Conservation (phyloP, 2,888 invertebrate species). For the Andricus curvator region DNA sequence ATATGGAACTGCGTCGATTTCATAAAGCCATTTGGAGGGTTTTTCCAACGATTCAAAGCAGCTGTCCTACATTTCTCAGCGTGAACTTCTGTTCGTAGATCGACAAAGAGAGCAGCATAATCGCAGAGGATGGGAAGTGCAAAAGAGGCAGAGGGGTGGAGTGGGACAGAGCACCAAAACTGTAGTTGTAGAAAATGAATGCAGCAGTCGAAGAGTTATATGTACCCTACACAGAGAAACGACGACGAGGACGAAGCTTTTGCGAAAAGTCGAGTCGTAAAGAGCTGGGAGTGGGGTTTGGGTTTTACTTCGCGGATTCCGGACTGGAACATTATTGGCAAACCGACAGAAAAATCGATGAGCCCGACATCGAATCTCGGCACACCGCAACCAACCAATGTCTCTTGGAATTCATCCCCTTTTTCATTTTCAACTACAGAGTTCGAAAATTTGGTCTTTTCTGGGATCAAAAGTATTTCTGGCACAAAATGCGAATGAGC, state of each 20-base stretch:
- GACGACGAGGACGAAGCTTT: conserved; percentile 15
- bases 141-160: conserved; percentile 25
- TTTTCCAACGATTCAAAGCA: conserved; percentile 26
- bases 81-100: conserved; percentile 34
- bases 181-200: conserved; percentile 34
- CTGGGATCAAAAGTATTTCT: conserved; percentile 6
- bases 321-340: conserved; percentile 70
- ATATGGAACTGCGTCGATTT: conserved; percentile 22
- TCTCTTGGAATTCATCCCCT: conserved; percentile 54
- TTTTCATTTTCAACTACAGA: not conserved
- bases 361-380: conserved; percentile 59
- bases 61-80: conserved; percentile 37
- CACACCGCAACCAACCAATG: conserved; percentile 55
- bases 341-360: conserved; percentile 74
- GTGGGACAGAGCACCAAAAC: conserved; percentile 4
- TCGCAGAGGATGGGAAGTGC: conserved; percentile 23
- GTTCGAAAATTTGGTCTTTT: conserved; percentile 1
- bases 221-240: conserved; percentile 10
- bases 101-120: conserved; percentile 33
- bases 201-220: conserved; percentile 7
- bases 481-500: not conserved
- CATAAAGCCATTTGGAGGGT: conserved; percentile 32
- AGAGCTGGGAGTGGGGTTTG: conserved; percentile 37
- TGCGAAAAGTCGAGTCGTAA: conserved; percentile 38
- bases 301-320: conserved; percentile 64